Conservation (phyloP, 2,113 vertebrate genomes). For the Nesospiza acunhae region DNA sequence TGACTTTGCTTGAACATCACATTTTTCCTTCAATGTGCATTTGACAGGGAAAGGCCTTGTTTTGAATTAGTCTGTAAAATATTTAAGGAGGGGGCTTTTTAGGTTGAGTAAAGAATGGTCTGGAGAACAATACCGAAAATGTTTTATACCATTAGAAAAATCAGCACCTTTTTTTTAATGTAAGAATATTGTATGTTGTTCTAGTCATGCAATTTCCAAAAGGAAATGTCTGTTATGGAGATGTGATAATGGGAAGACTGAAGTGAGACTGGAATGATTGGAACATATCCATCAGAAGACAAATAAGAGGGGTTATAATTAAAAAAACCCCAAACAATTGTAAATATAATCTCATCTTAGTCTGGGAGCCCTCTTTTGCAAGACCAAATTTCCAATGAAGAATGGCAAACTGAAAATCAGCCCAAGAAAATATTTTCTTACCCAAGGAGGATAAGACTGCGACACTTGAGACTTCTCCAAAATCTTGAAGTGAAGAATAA, state of each 20-base stretch:
- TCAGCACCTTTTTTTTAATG: background rate
- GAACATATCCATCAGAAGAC: background rate
- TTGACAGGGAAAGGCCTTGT: background rate
- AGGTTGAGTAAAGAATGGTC: background rate
- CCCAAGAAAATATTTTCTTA: background rate
- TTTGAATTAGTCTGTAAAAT: conserved; percentile 14
- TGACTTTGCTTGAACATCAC: conserved; percentile 37
- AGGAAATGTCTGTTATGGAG: background rate
- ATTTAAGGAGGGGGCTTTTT: background rate
- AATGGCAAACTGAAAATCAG: background rate
- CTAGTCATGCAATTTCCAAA: background rate
- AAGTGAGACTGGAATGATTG: background rate
- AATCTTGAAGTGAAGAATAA: background rate
- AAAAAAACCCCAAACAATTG: background rate
- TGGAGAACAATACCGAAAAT: background rate
- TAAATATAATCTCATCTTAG: background rate
- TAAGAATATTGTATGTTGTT: background rate
- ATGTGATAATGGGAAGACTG: background rate
- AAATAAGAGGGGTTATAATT: background rate
- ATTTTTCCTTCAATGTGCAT: conserved; percentile 24
- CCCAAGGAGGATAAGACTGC: background rate
- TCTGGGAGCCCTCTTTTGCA: background rate
- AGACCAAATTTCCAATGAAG: background rate
- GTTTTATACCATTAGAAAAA: background rate
- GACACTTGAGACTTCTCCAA: background rate